Evolutionary conservation across 2,888 invertebrate species (phyloP).

Genomic region (Xanthorhoe spadicearia): DNA sequence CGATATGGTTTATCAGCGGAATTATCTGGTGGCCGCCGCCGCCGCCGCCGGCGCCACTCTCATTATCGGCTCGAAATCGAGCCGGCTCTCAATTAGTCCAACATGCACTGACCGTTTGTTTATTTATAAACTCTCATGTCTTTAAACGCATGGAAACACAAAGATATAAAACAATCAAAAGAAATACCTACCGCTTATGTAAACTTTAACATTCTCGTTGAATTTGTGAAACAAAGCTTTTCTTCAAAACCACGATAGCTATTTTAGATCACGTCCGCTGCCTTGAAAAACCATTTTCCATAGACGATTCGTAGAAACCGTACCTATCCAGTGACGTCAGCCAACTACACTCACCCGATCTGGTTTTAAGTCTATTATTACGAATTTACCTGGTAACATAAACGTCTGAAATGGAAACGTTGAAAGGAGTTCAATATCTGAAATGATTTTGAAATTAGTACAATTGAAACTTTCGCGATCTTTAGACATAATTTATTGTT

Average conservation of each 20-base stretch:
- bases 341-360: slow-evolving; percentile 59
- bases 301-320: slow-evolving; percentile 63
- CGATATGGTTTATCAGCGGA: slow-evolving; percentile 61
- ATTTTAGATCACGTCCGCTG: slow-evolving; percentile 53
- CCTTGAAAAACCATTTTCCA: slow-evolving; percentile 60
- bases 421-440: neutral
- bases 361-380: slow-evolving; percentile 47
- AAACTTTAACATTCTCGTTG: slow-evolving; percentile 1
- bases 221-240: slow-evolving; percentile 27
- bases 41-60: slow-evolving; percentile 56
- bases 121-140: slow-evolving; percentile 45
- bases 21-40: slow-evolving; percentile 56
- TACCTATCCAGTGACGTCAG: slow-evolving; percentile 68
- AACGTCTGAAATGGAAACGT: neutral
- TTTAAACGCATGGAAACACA: slow-evolving; percentile 28
- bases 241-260: slow-evolving; percentile 46
- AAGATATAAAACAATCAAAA: slow-evolving; percentile 4
- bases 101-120: slow-evolving; percentile 50
- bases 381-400: slow-evolving; percentile 1
- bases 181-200: slow-evolving; percentile 3
- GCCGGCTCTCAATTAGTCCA: slow-evolving; percentile 58
- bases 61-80: slow-evolving; percentile 64
- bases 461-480: no score
- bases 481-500: no score
- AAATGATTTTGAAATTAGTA: neutral